phyloP scores from a whole-genome alignment of 2,888 invertebrate genomes.

The Eremobia ochroleuca region DNA sequence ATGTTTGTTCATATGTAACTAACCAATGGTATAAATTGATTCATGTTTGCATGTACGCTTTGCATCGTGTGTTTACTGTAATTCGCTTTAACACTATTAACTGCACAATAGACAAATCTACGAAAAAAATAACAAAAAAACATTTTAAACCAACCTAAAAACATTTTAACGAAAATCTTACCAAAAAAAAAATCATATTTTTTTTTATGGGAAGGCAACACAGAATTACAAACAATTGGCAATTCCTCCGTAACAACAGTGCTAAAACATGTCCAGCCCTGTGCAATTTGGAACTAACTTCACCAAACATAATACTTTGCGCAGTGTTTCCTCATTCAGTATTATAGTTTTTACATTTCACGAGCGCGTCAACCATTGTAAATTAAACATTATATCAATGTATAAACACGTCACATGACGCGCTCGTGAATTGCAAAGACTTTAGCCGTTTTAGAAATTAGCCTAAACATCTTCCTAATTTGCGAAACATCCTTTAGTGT shows the following conservation, averaged over 20 bases:
- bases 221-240: slow-evolving; percentile 35
- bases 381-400: slow-evolving; percentile 33
- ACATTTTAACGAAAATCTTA: not conserved
- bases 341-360: slow-evolving; percentile 31
- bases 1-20: slow-evolving; percentile 58
- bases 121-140: slow-evolving; percentile 29
- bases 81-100: slow-evolving; percentile 70
- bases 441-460: slow-evolving; percentile 37
- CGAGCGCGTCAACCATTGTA: slow-evolving; percentile 41
- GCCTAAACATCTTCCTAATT: slow-evolving; percentile 48
- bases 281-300: slow-evolving; percentile 18
- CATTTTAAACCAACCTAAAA: not conserved
- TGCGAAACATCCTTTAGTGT: slow-evolving; percentile 43
- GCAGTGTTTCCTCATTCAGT: slow-evolving; percentile 31
- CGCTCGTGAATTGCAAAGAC: slow-evolving; percentile 26
- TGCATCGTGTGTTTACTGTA: slow-evolving; percentile 76
- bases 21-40: slow-evolving; percentile 56
- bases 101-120: slow-evolving; percentile 68
- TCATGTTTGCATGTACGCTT: slow-evolving; percentile 77
- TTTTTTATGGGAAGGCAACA: slow-evolving; percentile 52
- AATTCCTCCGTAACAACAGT: slow-evolving; percentile 40
- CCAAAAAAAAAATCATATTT: rapidly evolving
- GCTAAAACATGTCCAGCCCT: slow-evolving; percentile 26
- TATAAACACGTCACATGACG: slow-evolving; percentile 11
- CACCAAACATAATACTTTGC: slow-evolving; percentile 43